Evolutionary conservation across 1,140 invertebrate genomes (phyloP).

Genomic region (Zeugodacus cucurbitae): DNA sequence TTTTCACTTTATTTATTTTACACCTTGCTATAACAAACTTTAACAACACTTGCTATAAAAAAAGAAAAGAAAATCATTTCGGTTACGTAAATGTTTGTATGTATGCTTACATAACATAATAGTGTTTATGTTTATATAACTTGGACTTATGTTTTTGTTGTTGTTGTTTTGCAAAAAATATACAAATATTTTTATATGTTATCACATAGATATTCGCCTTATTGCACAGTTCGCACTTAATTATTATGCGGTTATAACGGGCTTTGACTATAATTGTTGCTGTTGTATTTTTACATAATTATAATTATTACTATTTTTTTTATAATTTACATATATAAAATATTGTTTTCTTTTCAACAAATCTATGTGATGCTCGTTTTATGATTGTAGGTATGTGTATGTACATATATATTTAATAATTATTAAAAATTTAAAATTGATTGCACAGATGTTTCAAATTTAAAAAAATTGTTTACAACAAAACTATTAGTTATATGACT

Average conservation of each 20-base stretch:
- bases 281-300: too few relatives aligned
- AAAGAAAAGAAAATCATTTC: background rate
- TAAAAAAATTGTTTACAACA: background rate
- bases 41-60: background rate
- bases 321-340: background rate
- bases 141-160: background rate
- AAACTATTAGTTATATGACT: background rate
- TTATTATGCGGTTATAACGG: too few relatives aligned
- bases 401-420: background rate
- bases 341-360: background rate
- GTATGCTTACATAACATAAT: background rate
- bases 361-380: background rate
- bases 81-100: background rate
- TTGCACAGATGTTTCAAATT: background rate
- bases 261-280: too few relatives aligned
- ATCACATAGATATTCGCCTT: constrained; percentile 1
- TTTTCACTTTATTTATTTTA: too few relatives aligned
- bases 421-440: background rate
- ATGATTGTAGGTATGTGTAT: background rate
- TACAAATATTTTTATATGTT: background rate
- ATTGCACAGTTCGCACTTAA: background rate
- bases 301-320: too few relatives aligned
- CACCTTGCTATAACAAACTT: background rate
- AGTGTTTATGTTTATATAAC: background rate
- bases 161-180: background rate